Conservation (phyloP, 2,113 vertebrate genomes). For the Sylvilagus bachmani region DNA sequence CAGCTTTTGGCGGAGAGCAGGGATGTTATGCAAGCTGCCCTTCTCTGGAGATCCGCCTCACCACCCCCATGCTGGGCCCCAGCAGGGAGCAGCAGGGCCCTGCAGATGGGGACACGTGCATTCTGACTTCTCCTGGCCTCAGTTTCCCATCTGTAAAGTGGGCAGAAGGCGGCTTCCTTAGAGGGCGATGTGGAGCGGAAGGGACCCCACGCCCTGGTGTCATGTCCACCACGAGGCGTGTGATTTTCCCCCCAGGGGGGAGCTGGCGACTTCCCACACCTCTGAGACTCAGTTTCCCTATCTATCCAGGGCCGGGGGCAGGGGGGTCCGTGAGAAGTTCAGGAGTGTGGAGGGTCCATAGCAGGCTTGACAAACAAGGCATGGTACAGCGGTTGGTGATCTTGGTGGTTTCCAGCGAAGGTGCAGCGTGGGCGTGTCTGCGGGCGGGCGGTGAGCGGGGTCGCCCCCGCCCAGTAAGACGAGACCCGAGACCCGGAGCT, state of each 20-base stretch:
- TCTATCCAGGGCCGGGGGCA: neutral
- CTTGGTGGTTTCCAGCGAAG: rapidly evolving
- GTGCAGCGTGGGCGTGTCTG: neutral
- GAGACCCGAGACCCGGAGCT: neutral
- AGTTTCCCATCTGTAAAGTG: neutral
- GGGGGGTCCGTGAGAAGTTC: neutral
- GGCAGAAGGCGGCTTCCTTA: neutral
- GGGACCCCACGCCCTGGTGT: rapidly evolving
- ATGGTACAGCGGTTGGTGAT: neutral
- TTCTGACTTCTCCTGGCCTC: neutral
- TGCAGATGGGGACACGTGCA: neutral
- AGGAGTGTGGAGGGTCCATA: no score
- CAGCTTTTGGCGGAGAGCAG: constrained; percentile 1
- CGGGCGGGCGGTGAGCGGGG: neutral
- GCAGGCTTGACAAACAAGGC: no score
- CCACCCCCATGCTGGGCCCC: neutral
- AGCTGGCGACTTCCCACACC: neutral
- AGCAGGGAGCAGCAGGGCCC: neutral
- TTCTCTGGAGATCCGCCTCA: neutral
- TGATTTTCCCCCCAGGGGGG: neutral
- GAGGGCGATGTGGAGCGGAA: rapidly evolving
- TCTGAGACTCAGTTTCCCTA: neutral
- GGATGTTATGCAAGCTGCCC: constrained; percentile 52
- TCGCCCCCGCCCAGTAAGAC: rapidly evolving
- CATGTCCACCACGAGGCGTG: no score